These are phyloP conservation scores for Drosophila subsilvestris DNA, from an alignment of 2,888 invertebrate species.

Conservation along the genomic window DNA sequence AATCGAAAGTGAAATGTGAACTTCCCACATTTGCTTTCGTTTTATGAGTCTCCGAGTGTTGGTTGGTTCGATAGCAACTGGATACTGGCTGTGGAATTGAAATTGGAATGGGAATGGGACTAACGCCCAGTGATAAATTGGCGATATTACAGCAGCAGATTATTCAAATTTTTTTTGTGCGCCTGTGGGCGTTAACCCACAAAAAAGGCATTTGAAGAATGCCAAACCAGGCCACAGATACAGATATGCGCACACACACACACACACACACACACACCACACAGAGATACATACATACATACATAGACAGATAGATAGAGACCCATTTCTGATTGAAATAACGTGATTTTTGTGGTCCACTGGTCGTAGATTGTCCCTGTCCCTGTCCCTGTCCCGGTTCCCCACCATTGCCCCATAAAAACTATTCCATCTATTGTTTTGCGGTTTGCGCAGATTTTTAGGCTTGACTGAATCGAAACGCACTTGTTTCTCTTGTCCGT, in stretches of 20 bases:
- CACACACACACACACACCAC: conserved; percentile 18
- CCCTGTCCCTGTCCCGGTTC: no score
- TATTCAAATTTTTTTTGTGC: conserved; percentile 57
- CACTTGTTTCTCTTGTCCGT: conserved; percentile 57
- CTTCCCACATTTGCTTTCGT: conserved; percentile 59
- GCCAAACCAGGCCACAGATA: conserved; percentile 52
- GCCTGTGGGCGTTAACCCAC: conserved; percentile 68
- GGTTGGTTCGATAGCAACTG: conserved; percentile 9
- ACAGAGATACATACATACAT: conserved; percentile 23
- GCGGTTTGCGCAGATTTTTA: conserved; percentile 72
- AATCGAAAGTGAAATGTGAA: conserved; percentile 47
- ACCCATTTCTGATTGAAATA: conserved; percentile 74
- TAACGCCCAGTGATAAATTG: conserved; percentile 73
- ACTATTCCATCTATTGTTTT: conserved; percentile 69
- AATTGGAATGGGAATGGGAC: conserved; percentile 7
- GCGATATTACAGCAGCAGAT: conserved; percentile 75
- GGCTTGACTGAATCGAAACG: conserved; percentile 68
- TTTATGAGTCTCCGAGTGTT: conserved; percentile 20
- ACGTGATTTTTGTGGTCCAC: conserved; percentile 78
- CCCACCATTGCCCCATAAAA: conserved; percentile 11
- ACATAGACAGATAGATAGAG: conserved; percentile 39
- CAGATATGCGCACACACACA: conserved; percentile 20
- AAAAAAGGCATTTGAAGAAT: conserved; percentile 61
- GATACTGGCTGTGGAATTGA: neutral
- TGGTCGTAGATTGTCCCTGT: conserved; percentile 60